Conservation (phyloP, 2,113 vertebrate species). For the Anas platyrhynchos region DNA sequence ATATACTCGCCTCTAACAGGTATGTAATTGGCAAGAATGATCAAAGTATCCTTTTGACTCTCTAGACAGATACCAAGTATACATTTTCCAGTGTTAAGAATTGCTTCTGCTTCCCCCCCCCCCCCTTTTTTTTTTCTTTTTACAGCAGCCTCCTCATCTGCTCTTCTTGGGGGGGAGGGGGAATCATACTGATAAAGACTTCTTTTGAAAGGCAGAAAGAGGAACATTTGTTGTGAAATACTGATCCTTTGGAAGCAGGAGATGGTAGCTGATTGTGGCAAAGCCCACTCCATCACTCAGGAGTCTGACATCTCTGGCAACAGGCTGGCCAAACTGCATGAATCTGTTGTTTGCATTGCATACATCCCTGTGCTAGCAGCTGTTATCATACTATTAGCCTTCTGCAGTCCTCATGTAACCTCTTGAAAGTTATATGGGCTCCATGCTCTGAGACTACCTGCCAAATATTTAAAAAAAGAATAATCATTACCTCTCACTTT, state of each 20-base stretch:
- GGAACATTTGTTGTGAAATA: not conserved
- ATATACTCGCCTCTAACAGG: not conserved
- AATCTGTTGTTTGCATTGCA: not conserved
- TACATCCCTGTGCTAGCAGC: slow-evolving; percentile 11
- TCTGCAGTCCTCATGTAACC: slow-evolving; percentile 39
- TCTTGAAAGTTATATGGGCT: slow-evolving; percentile 18
- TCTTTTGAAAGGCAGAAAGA: slow-evolving; percentile 9
- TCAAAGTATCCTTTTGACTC: slow-evolving; percentile 50
- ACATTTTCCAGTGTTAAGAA: not conserved
- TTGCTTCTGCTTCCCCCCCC: not conserved
- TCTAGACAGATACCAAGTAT: slow-evolving; percentile 34
- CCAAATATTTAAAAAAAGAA: slow-evolving; percentile 36
- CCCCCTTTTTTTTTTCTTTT: not conserved
- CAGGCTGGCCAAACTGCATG: not conserved
- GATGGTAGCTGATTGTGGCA: not conserved
- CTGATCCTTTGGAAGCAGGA: slow-evolving; percentile 1
- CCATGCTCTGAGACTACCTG: not conserved
- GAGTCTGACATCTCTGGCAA: slow-evolving; percentile 2
- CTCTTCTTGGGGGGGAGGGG: not conserved
- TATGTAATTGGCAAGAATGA: slow-evolving; percentile 57
- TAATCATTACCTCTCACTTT: slow-evolving; percentile 10
- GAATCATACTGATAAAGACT: not conserved
- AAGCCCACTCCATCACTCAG: not conserved
- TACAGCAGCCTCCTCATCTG: not conserved
- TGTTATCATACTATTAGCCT: slow-evolving; percentile 34